Conservation (phyloP, 2,113 vertebrate species). For the Aphelocoma coerulescens region DNA sequence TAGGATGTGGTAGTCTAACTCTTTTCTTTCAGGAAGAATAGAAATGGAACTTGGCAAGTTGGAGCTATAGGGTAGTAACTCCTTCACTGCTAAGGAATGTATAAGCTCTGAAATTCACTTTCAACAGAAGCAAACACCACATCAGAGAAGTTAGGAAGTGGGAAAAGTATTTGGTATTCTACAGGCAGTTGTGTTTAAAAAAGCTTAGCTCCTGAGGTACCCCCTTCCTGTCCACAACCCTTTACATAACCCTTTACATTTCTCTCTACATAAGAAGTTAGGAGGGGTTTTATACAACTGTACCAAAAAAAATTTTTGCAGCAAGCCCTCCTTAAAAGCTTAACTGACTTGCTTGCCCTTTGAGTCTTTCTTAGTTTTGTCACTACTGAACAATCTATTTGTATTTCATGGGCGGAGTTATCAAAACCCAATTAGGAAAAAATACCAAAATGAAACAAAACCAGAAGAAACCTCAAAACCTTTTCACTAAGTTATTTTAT, state of each 20-base stretch:
- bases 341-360: neutral
- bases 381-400: neutral
- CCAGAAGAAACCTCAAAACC: fast-evolving
- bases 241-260: neutral
- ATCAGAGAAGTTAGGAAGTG: neutral
- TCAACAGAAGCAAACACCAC: neutral
- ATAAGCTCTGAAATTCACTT: neutral
- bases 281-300: neutral
- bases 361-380: neutral
- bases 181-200: neutral
- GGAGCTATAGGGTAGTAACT: neutral
- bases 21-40: neutral
- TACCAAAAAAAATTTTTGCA: neutral
- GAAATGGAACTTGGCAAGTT: neutral
- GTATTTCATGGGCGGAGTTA: neutral
- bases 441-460: neutral
- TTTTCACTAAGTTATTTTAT: neutral
- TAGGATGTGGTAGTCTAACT: neutral
- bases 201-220: neutral
- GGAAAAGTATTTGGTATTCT: neutral
- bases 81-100: neutral
- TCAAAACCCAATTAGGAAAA: neutral
- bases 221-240: neutral
- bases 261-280: neutral
- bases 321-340: neutral